Percentiles rank a stretch among this genome's conserved stretches.
Evolutionary conservation across 2,113 vertebrate species (phyloP).

Genomic region (Condylura cristata): DNA sequence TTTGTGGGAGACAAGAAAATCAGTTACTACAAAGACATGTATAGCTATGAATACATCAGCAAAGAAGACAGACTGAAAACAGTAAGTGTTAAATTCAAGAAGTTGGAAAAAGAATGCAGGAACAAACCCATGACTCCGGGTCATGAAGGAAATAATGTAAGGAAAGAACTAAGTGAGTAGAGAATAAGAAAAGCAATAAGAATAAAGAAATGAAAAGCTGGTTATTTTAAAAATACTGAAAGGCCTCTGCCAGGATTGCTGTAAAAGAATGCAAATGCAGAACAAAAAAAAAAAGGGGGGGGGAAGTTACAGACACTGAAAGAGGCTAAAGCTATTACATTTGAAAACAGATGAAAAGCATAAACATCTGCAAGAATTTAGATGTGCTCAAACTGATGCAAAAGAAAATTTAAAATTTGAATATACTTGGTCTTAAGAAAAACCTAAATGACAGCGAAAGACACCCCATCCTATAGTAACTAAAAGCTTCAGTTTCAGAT

Average conservation of each 20-base stretch:
- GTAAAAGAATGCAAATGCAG: not conserved
- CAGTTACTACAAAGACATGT: not conserved
- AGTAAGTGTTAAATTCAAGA: not conserved
- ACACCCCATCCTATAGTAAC: not conserved
- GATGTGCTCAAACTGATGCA: not conserved
- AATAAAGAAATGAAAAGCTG: not conserved
- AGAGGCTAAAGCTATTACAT: not conserved
- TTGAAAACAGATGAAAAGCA: not conserved
- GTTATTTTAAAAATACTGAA: not conserved
- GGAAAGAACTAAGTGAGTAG: not conserved
- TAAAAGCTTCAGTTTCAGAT: not conserved
- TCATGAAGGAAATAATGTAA: not conserved
- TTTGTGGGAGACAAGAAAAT: not conserved
- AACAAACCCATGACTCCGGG: not conserved
- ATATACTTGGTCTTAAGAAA: not conserved
- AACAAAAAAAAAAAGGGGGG: not conserved
- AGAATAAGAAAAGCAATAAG: not conserved
- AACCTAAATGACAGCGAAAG: not conserved
- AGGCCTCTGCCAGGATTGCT: not conserved
- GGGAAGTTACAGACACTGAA: not conserved
- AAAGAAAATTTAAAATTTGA: not conserved
- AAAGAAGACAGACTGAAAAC: constrained; percentile 31
- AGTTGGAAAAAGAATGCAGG: not conserved
- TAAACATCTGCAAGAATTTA: not conserved
- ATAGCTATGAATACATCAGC: not conserved